Evolutionary conservation across 2,888 invertebrate genomes (phyloP).

Genomic region (Eupithecia inturbata): DNA sequence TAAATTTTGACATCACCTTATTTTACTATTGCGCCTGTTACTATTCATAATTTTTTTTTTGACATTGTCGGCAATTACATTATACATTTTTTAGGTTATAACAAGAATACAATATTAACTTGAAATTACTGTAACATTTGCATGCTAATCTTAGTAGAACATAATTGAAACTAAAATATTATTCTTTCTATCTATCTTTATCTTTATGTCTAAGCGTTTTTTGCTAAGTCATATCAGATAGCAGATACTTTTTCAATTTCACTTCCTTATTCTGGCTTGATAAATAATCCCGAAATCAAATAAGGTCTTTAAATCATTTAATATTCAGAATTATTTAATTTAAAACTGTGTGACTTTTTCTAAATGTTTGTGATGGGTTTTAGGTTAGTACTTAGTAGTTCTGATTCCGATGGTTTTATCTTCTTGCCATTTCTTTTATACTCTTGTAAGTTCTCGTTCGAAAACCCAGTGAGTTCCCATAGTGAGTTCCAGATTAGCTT

Average conservation of each 20-base stretch:
- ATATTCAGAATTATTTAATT: neutral
- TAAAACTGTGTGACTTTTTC: neutral
- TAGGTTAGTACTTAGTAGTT: neutral
- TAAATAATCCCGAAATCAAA: neutral
- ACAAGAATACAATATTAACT: no score
- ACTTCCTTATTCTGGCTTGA: neutral
- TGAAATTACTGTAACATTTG: no score
- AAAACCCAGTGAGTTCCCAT: constrained; percentile 30
- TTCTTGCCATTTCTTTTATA: neutral
- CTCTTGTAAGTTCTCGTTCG: neutral
- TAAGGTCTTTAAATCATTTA: neutral
- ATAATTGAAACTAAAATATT: no score
- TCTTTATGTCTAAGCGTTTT: neutral
- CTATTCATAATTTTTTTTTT: no score
- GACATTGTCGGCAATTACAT: no score
- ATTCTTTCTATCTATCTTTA: no score
- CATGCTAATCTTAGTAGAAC: no score
- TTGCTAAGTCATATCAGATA: neutral
- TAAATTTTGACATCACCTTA: no score
- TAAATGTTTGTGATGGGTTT: neutral
- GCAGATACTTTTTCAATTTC: neutral
- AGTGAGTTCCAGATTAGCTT: constrained; percentile 54
- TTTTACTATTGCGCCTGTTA: no score
- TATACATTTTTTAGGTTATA: no score
- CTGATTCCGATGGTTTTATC: neutral